Percentiles rank a stretch among this genome's conserved stretches.
These are phyloP conservation scores for Desmodus rotundus DNA, from an alignment of 2,113 vertebrate species.

Conservation along the genomic window DNA sequence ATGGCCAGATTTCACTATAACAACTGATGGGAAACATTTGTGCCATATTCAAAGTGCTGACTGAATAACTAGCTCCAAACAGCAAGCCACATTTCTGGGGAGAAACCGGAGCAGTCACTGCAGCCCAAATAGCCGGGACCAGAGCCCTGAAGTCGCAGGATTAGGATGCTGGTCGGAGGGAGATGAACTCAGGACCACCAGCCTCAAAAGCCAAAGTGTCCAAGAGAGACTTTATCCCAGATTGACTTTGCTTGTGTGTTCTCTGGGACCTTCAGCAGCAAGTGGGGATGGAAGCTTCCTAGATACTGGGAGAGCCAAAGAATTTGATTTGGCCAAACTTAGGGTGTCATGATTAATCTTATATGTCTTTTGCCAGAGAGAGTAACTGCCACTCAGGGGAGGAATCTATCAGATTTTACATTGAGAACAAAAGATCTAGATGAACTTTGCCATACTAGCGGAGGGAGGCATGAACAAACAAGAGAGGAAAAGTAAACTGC, in stretches of 20 bases:
- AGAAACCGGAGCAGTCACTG: background rate
- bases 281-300: background rate
- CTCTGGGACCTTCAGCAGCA: background rate
- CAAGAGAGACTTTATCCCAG: background rate
- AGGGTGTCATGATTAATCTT: background rate
- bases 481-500: background rate
- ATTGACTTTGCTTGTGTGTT: background rate
- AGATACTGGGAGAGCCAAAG: background rate
- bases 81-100: background rate
- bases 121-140: background rate
- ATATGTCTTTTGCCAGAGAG: background rate
- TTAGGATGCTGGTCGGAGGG: background rate
- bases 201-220: background rate
- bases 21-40: constrained; percentile 47
- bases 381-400: background rate
- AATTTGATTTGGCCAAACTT: background rate
- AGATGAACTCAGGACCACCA: background rate
- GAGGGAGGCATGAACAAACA: background rate
- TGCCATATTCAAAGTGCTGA: background rate
- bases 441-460: background rate
- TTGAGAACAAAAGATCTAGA: background rate
- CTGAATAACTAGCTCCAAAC: background rate
- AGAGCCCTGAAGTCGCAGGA: background rate
- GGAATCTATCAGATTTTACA: background rate
- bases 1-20: background rate